Percentiles rank a stretch among this genome's conserved stretches.
These are phyloP conservation scores for Brachionus paranguensis DNA, from an alignment of 1,140 invertebrate species.

Conservation along the genomic window DNA sequence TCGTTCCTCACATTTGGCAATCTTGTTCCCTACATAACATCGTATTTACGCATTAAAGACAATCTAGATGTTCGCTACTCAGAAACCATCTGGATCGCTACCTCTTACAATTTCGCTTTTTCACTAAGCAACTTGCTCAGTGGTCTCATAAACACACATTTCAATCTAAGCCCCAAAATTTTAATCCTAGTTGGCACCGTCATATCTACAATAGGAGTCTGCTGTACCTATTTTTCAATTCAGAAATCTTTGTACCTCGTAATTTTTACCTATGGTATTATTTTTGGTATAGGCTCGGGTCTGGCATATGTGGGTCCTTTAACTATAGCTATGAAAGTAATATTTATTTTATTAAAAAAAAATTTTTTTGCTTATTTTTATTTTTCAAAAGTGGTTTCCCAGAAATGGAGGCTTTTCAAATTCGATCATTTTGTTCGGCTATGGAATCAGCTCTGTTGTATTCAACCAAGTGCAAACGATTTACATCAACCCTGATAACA, in stretches of 20 bases:
- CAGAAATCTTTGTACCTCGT: conserved; percentile 46
- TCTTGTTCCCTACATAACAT: conserved; percentile 56
- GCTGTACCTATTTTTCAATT: conserved; percentile 52
- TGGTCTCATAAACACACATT: conserved; percentile 46
- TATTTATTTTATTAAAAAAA: background rate
- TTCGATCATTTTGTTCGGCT: conserved; percentile 55
- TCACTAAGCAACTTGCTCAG: conserved; percentile 46
- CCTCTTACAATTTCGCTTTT: conserved; percentile 42
- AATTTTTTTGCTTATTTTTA: background rate
- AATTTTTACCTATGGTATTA: conserved; percentile 53
- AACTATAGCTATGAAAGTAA: conserved; percentile 53
- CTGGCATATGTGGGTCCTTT: conserved; percentile 54
- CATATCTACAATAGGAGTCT: conserved; percentile 49
- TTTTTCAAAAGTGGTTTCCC: conserved; percentile 53
- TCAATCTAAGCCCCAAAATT: conserved; percentile 47
- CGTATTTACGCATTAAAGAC: conserved; percentile 49
- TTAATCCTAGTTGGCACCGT: conserved; percentile 47
- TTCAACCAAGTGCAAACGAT: conserved; percentile 55
- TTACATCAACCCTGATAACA: conserved; percentile 56
- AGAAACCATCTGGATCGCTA: conserved; percentile 51
- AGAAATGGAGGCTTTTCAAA: conserved; percentile 53
- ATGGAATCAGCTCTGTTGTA: conserved; percentile 54
- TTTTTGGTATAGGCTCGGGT: conserved; percentile 48
- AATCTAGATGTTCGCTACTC: conserved; percentile 46
- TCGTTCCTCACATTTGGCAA: conserved; percentile 44